Percentiles rank a stretch among this genome's conserved stretches.
Conservation (phyloP, 2,888 invertebrate genomes). For the Pristionchus mayeri region DNA sequence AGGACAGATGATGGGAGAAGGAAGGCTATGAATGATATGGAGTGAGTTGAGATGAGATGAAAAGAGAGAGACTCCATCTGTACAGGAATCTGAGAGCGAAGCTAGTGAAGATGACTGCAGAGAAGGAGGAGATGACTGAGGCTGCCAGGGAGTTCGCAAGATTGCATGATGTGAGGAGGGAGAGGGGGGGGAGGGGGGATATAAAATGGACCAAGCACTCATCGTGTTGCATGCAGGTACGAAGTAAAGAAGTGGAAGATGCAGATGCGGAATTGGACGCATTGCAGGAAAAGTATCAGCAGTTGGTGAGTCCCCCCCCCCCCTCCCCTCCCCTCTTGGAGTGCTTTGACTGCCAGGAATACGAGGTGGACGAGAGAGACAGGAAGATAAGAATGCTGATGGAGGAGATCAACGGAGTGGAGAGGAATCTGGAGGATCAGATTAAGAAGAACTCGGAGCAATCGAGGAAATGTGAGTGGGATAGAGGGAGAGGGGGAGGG, state of each 20-base stretch:
- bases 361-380: neutral
- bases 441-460: neutral
- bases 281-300: neutral
- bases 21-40: neutral
- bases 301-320: neutral
- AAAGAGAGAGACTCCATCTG: too few species aligned
- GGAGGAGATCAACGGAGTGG: neutral
- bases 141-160: neutral
- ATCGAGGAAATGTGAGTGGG: conserved; percentile 1
- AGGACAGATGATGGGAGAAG: neutral
- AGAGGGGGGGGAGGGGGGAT: neutral
- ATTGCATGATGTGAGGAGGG: neutral
- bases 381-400: neutral
- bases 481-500: neutral
- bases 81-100: neutral
- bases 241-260: neutral
- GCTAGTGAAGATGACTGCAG: neutral
- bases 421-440: neutral
- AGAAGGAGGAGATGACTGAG: neutral
- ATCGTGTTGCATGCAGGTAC: neutral
- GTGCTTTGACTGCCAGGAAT: too few species aligned
- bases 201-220: neutral
- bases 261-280: neutral
- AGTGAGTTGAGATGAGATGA: neutral
- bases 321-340: too few species aligned